Conservation (phyloP, 2,888 invertebrate genomes). For the Mythimna ferrago region DNA sequence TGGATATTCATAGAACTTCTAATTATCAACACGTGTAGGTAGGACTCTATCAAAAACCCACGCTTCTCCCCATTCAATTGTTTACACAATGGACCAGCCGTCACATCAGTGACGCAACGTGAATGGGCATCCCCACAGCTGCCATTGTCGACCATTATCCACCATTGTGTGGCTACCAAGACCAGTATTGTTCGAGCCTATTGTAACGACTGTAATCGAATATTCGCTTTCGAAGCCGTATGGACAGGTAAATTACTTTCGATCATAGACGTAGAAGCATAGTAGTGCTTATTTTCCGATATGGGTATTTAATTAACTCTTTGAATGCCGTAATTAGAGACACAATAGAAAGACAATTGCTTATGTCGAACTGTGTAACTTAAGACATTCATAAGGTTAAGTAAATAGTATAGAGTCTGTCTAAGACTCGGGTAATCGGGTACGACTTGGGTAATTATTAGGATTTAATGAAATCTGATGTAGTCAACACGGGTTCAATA, state of each 20-base stretch:
- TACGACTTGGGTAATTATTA: too few species aligned
- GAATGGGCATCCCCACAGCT: conserved; percentile 45
- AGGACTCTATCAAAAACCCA: background rate
- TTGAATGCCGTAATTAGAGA: too few species aligned
- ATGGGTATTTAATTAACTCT: conserved; percentile 5
- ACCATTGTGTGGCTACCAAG: conserved; percentile 54
- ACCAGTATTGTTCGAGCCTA: conserved; percentile 58
- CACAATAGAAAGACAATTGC: too few species aligned
- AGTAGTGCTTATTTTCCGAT: background rate
- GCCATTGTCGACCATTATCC: conserved; percentile 41
- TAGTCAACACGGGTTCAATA: too few species aligned
- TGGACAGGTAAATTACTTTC: conserved; percentile 34
- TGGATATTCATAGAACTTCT: background rate
- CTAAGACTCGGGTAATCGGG: too few species aligned
- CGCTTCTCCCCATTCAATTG: conserved; percentile 3
- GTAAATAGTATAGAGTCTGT: too few species aligned
- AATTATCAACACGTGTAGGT: background rate
- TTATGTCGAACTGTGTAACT: too few species aligned
- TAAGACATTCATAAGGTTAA: too few species aligned
- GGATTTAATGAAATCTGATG: too few species aligned
- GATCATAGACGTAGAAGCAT: conserved; percentile 6
- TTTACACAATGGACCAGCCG: background rate
- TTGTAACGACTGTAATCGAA: conserved; percentile 59
- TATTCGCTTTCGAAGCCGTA: conserved; percentile 40
- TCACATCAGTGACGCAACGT: conserved; percentile 20